These are phyloP conservation scores for Tyto alba DNA, from an alignment of 2,113 vertebrate species.

Conservation along the genomic window DNA sequence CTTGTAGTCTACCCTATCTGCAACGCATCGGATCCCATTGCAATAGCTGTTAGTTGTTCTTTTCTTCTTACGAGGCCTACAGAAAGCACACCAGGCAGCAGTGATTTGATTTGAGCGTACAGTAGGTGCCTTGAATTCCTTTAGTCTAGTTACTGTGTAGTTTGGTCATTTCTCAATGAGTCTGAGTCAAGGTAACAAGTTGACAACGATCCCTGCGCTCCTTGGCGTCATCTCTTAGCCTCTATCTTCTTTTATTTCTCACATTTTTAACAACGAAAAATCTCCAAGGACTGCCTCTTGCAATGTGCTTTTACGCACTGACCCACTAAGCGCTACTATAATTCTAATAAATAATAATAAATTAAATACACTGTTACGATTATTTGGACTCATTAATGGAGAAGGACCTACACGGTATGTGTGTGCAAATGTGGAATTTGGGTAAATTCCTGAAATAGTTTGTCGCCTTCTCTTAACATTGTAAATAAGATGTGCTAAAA, in stretches of 20 bases:
- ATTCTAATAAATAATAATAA: slow-evolving; percentile 64
- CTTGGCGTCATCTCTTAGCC: background rate
- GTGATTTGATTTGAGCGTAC: background rate
- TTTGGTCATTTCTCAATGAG: background rate
- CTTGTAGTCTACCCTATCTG: background rate
- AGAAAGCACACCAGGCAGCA: background rate
- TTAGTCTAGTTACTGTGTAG: background rate
- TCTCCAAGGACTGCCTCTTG: background rate
- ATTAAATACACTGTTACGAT: background rate
- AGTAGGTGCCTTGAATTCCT: background rate
- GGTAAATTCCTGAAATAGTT: background rate
- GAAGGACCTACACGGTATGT: background rate
- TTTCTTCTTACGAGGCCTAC: background rate
- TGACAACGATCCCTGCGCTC: background rate
- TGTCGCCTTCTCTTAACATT: background rate
- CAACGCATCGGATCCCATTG: background rate
- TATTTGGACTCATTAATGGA: background rate
- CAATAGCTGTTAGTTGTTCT: background rate
- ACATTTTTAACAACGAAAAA: background rate
- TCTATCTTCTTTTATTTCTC: background rate
- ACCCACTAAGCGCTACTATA: background rate
- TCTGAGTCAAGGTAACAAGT: background rate
- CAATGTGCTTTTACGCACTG: background rate
- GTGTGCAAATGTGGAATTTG: background rate
- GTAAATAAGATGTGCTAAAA: background rate